These are phyloP conservation scores for Branchinecta sandiegonensis DNA, from an alignment of 2,888 invertebrate species.

Conservation along the genomic window DNA sequence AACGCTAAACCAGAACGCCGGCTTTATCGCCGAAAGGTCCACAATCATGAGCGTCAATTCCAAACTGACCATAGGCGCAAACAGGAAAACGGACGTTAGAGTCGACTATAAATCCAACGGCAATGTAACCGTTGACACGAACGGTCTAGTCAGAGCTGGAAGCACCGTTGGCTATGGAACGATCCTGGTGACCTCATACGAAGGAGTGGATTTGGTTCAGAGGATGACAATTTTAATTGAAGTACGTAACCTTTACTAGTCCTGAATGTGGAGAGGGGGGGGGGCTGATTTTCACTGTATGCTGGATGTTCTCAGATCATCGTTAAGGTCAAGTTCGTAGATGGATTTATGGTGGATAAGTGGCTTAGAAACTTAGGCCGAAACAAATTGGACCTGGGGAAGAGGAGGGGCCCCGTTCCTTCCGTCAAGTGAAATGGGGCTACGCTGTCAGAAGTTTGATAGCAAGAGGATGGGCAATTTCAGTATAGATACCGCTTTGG, in stretches of 20 bases:
- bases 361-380: no score
- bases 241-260: not conserved
- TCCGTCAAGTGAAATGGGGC: no score
- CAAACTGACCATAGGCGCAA: not conserved
- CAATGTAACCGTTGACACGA: not conserved
- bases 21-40: not conserved
- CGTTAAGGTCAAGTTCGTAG: no score
- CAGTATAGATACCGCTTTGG: no score
- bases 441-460: no score
- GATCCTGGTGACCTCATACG: conserved; percentile 3
- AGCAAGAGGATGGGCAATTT: no score
- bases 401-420: no score
- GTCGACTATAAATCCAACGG: not conserved
- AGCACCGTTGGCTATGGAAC: conserved; percentile 12
- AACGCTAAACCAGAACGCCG: not conserved
- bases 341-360: no score
- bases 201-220: not conserved
- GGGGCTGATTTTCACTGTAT: no score
- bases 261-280: no score
- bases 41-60: not conserved
- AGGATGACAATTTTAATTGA: not conserved
- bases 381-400: no score
- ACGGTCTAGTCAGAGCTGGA: not conserved
- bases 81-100: not conserved
- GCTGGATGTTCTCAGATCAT: no score